phyloP scores from a whole-genome alignment of 2,113 vertebrate genomes.

The Diphyllodes magnificus region DNA sequence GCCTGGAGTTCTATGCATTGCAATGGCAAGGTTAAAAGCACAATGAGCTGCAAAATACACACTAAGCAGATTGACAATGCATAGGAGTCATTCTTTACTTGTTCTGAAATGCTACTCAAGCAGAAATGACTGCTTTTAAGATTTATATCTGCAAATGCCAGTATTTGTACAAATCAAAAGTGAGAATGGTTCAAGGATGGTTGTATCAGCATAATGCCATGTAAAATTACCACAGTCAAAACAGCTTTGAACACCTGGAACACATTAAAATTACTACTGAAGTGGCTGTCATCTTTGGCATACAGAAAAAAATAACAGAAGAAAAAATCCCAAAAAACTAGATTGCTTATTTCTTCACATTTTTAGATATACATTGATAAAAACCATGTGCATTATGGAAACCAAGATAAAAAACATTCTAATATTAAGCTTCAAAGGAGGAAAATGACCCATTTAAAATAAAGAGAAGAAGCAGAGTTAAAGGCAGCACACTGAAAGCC shows the following conservation, averaged over 20 bases:
- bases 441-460: not conserved
- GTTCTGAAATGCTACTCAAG: not conserved
- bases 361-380: not conserved
- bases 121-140: not conserved
- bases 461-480: not conserved
- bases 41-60: not conserved
- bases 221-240: not conserved
- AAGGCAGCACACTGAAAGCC: not conserved
- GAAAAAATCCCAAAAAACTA: fast-evolving
- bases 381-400: not conserved
- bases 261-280: not conserved
- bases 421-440: not conserved
- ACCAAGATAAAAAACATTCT: not conserved
- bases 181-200: not conserved
- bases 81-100: not conserved
- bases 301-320: not conserved
- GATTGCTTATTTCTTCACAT: not conserved
- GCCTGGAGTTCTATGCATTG: not conserved
- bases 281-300: not conserved
- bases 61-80: not conserved
- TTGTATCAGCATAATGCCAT: not conserved
- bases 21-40: not conserved
- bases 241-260: not conserved
- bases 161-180: not conserved
- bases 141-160: not conserved